Evolutionary conservation across 2,888 invertebrate species (phyloP), one percentile per base, ranked within the genome.

Genomic region (Cephus runcator): DNA sequence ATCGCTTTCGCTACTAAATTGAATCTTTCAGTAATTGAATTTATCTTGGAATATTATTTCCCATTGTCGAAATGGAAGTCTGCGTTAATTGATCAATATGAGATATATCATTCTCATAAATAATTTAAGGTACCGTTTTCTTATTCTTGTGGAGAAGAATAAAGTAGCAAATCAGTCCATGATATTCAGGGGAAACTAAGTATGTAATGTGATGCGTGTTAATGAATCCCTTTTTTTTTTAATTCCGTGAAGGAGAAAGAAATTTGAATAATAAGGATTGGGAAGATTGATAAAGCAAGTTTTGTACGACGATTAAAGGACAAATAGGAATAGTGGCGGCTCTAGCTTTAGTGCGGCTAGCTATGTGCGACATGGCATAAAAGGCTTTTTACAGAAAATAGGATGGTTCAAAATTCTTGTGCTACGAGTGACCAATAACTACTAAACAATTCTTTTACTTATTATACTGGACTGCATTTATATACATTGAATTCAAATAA

Each of bases 291-390:
- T 77, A 79, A 77, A 77, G 80, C 71, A 76, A 82, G 79, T 82
- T 83, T 83, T 83, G 82, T 83, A 83, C 83, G 81, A 82, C 34
- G 40, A 75, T 69, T 75, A 76, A 78, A 76, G 76, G 77, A 79
- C 79, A 81, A 78, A 80, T 75, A 78, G 81, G 77, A 79, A 75
- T 82, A 82, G 80, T 77, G 75, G 69, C 81, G 81, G 82, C 40
- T 76, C 77, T 82, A 79, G 82, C 76, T 79, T 79, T 31, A 71
- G 71, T 78, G 75, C 69, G 78, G 75, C 73, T 78, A 78, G 75
- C 69, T 76, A 34, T 40, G 34, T 30, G 75, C 78, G 40, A 69
- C 40, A 56, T 56, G 23, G 56, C 23, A 1, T 23, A 68, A 68
- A 75, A 75, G 34, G 30, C 78, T 78, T 73, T 78, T 78, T 78